Evolutionary conservation across 2,113 vertebrate species (phyloP).

Genomic region (Chaetorhynchus papuensis): DNA sequence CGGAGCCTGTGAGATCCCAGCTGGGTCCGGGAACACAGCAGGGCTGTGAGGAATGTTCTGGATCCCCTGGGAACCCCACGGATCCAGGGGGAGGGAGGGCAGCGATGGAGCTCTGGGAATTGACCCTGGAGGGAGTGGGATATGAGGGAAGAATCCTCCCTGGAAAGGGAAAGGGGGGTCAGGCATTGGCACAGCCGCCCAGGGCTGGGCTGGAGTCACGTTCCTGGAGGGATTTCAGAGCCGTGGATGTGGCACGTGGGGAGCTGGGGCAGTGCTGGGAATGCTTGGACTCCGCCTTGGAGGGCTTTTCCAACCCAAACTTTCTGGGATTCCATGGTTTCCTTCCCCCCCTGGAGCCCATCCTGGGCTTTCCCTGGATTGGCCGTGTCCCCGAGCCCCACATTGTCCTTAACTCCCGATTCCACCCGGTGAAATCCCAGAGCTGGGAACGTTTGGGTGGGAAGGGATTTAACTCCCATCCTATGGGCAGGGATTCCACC

Average conservation of each 20-base stretch:
- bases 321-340: background rate
- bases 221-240: background rate
- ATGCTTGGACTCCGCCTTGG: background rate
- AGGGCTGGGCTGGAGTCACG: background rate
- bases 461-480: too few relatives aligned
- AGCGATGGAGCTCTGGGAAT: accelerated
- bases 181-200: background rate
- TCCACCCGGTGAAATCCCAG: background rate
- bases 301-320: background rate
- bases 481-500: accelerated
- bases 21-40: background rate
- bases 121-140: accelerated
- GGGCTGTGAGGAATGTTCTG: background rate
- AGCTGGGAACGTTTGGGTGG: accelerated
- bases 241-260: accelerated
- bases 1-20: background rate
- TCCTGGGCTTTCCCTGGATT: background rate
- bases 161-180: background rate
- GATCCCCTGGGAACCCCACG: background rate
- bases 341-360: accelerated
- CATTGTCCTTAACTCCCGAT: background rate
- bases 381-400: background rate
- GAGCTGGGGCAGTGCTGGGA: background rate
- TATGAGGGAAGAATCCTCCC: background rate
- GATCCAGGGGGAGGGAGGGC: background rate